Evolutionary conservation across 2,888 invertebrate genomes (phyloP).

Genomic region (Philopedon plagiatum): DNA sequence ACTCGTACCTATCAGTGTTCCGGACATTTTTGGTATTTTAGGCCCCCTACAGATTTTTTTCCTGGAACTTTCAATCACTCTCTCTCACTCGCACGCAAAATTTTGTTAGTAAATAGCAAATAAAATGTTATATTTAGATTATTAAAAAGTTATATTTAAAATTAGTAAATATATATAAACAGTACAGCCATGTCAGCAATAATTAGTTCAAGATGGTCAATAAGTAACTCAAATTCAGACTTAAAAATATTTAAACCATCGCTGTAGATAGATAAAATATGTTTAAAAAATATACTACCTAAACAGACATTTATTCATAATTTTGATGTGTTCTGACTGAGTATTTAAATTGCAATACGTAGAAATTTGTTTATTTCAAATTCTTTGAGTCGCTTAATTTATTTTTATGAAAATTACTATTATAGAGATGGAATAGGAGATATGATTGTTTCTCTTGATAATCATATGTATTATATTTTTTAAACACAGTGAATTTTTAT

Average conservation of each 20-base stretch:
- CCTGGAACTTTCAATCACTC: conserved; percentile 38
- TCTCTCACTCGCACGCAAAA: conserved; percentile 36
- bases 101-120: conserved; percentile 28
- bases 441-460: too few relatives aligned
- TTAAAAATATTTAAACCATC: not conserved
- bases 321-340: too few relatives aligned
- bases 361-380: too few relatives aligned
- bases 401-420: too few relatives aligned
- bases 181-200: not conserved
- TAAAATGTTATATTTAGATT: not conserved
- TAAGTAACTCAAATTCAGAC: not conserved
- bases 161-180: too few relatives aligned
- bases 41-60: conserved; percentile 52
- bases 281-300: conserved; percentile 6
- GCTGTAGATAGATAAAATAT: not conserved
- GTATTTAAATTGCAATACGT: too few relatives aligned
- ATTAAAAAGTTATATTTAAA: too few relatives aligned
- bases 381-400: too few relatives aligned
- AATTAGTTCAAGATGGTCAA: not conserved
- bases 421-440: too few relatives aligned
- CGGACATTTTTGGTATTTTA: conserved; percentile 48
- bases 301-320: too few relatives aligned
- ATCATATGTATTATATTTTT: too few relatives aligned
- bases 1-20: conserved; percentile 64
- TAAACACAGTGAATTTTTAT: not conserved